Conservation (phyloP, 2,113 vertebrate genomes). For the Motacilla tschutschensis region DNA sequence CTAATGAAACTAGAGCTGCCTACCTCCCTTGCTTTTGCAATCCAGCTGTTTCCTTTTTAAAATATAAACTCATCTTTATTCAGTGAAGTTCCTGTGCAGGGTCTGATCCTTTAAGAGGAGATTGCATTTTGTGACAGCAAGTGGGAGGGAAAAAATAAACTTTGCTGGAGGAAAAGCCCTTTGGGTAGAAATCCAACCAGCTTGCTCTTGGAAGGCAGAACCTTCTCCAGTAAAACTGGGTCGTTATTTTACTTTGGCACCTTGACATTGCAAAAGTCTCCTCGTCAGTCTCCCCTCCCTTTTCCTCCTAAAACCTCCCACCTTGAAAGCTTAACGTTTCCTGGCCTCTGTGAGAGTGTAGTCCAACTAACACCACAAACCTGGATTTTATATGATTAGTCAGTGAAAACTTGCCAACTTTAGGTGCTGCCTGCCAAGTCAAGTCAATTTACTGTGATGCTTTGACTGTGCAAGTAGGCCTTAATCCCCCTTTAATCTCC, state of each 20-base stretch:
- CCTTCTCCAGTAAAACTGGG: slow-evolving; percentile 71
- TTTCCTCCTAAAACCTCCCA: slow-evolving; percentile 76
- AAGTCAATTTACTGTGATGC: slow-evolving; percentile 72
- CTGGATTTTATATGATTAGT: slow-evolving; percentile 67
- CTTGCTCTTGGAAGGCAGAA: slow-evolving; percentile 64
- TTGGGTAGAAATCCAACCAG: slow-evolving; percentile 78
- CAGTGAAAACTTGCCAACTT: slow-evolving; percentile 69
- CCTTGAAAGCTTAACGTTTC: slow-evolving; percentile 60
- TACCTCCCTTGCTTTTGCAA: slow-evolving; percentile 73
- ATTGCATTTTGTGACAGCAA: slow-evolving; percentile 73
- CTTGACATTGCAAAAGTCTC: slow-evolving; percentile 69
- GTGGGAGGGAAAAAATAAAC: slow-evolving; percentile 55
- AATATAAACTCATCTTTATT: slow-evolving; percentile 77
- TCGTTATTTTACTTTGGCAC: slow-evolving; percentile 77
- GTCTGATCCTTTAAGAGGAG: slow-evolving; percentile 71
- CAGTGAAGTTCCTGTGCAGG: slow-evolving; percentile 64
- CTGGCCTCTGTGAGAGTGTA: slow-evolving; percentile 49
- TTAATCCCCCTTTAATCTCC: slow-evolving; percentile 75
- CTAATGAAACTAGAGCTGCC: slow-evolving; percentile 74
- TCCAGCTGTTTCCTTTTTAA: slow-evolving; percentile 90
- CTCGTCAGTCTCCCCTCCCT: slow-evolving; percentile 71
- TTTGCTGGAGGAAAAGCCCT: slow-evolving; percentile 64
- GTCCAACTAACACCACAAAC: slow-evolving; percentile 55
- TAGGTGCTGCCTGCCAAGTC: slow-evolving; percentile 66
- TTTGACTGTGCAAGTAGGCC: slow-evolving; percentile 66